Conservation (phyloP, 2,888 invertebrate genomes). For the Tuta absoluta region DNA sequence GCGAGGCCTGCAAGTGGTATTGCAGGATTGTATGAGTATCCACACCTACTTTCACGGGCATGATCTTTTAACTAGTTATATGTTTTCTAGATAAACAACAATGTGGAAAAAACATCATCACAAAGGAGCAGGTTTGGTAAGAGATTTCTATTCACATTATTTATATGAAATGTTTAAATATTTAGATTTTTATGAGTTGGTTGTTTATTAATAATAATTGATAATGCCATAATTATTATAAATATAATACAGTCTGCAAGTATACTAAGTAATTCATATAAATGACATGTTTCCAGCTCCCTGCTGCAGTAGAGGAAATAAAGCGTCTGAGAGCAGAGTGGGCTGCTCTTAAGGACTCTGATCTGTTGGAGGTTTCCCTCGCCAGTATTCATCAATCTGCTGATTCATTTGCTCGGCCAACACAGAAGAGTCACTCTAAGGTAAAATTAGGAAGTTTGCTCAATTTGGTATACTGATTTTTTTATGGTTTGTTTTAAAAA, state of each 20-base stretch:
- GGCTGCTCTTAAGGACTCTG: conserved; percentile 50
- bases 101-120: neutral
- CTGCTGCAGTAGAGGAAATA: conserved; percentile 66
- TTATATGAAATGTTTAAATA: too few species aligned
- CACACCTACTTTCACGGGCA: too few species aligned
- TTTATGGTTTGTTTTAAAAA: too few species aligned
- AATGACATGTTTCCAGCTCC: conserved; percentile 54
- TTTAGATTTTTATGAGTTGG: too few species aligned
- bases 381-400: neutral
- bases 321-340: conserved; percentile 66
- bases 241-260: too few species aligned
- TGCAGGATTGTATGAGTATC: too few species aligned
- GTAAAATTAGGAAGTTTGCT: neutral
- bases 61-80: too few species aligned
- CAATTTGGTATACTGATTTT: too few species aligned
- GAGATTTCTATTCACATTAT: neutral
- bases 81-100: neutral
- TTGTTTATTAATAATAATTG: too few species aligned
- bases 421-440: neutral
- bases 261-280: neutral
- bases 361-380: neutral
- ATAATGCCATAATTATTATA: too few species aligned
- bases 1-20: too few species aligned
- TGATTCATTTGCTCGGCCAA: neutral
- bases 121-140: conserved; percentile 3